A percentile compares a stretch with the other conserved stretches of the same genome.
These are phyloP conservation scores for Bubo blakistoni DNA, from an alignment of 2,113 vertebrate genomes.

Conservation along the genomic window DNA sequence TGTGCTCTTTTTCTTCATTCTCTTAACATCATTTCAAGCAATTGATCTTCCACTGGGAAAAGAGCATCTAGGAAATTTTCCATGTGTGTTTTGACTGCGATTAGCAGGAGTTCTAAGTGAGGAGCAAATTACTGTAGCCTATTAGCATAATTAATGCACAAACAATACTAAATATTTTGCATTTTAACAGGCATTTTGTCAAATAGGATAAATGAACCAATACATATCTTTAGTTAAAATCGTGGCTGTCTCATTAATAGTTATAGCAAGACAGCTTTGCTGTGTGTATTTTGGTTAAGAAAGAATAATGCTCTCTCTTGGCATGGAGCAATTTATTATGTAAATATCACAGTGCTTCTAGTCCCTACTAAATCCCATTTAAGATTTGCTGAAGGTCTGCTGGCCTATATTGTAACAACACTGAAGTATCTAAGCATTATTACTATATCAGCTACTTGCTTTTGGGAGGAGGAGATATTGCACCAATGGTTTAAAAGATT, in stretches of 20 bases:
- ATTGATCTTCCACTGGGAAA: not conserved
- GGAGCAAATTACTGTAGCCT: not conserved
- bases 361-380: not conserved
- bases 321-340: not conserved
- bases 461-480: not conserved
- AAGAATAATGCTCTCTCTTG: not conserved
- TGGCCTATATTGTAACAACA: not conserved
- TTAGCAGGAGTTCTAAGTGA: not conserved
- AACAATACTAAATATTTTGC: not conserved
- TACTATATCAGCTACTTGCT: not conserved
- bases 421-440: not conserved
- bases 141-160: not conserved
- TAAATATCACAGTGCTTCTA: not conserved
- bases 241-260: accelerated
- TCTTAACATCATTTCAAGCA: not conserved
- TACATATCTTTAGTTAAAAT: not conserved
- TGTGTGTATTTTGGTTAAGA: not conserved
- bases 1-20: not conserved
- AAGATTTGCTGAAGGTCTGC: not conserved
- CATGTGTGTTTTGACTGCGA: accelerated
- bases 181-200: not conserved
- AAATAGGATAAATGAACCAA: not conserved
- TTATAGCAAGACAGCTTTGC: not conserved
- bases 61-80: not conserved
- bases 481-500: not conserved